A percentile compares a stretch with the other conserved stretches of the same genome.
Evolutionary conservation across 2,888 invertebrate species (phyloP).

Genomic region (Clunio marinus): DNA sequence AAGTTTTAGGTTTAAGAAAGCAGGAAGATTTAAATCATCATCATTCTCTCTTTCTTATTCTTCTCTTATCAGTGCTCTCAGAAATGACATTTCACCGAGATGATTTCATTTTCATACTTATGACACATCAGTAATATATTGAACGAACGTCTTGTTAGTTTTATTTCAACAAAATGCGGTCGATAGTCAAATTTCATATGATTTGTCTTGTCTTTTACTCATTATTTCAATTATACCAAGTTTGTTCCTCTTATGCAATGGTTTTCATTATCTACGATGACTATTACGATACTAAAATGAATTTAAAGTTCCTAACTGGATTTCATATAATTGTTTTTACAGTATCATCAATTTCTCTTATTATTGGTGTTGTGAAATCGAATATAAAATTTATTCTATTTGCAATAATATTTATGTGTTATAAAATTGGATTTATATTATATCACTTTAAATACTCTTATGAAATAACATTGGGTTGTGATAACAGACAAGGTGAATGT

Average conservation of each 20-base stretch:
- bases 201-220: not conserved
- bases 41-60: too few relatives aligned
- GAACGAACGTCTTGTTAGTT: too few relatives aligned
- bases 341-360: not conserved
- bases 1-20: too few relatives aligned
- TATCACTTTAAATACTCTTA: not conserved
- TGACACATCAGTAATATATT: too few relatives aligned
- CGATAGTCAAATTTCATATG: not conserved
- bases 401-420: not conserved
- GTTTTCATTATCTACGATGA: not conserved
- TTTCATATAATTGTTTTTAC: not conserved
- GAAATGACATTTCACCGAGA: too few relatives aligned
- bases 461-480: not conserved
- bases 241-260: not conserved
- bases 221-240: not conserved
- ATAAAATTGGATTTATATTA: not conserved
- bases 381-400: not conserved
- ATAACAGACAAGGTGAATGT: not conserved
- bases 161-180: not conserved
- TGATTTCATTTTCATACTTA: not conserved
- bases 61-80: too few relatives aligned
- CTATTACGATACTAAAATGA: not conserved
- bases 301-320: not conserved
- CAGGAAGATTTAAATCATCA: too few relatives aligned
- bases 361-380: not conserved